Conservation (phyloP, 2,113 vertebrate genomes). For the Sinocyclocheilus anophthalmus region DNA sequence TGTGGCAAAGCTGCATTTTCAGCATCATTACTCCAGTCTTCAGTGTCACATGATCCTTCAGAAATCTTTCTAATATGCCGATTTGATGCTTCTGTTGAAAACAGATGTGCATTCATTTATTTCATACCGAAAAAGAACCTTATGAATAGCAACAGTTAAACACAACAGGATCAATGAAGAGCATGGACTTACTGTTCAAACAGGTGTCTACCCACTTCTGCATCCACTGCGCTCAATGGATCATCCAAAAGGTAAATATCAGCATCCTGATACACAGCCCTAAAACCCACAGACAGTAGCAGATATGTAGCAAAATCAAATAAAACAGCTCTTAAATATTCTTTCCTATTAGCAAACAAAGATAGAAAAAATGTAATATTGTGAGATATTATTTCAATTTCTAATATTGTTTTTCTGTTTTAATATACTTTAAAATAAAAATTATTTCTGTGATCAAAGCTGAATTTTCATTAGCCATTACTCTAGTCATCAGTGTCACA, state of each 20-base stretch:
- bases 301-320: background rate
- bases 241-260: slow-evolving; percentile 96
- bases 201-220: slow-evolving; percentile 89
- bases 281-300: slow-evolving; percentile 62
- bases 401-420: too few species aligned
- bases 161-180: background rate
- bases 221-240: slow-evolving; percentile 92
- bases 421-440: too few species aligned
- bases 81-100: background rate
- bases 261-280: slow-evolving; percentile 93
- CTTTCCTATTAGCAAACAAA: background rate
- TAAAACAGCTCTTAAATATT: background rate
- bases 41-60: background rate
- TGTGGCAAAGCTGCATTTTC: background rate
- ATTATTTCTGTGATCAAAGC: too few species aligned
- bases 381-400: too few species aligned
- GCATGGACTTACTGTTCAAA: slow-evolving; percentile 87
- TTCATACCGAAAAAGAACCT: background rate
- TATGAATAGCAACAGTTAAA: background rate
- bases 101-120: too few species aligned
- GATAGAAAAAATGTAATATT: too few species aligned
- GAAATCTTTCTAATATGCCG: background rate
- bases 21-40: background rate
- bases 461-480: too few species aligned
- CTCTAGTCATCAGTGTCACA: too few species aligned